These are phyloP conservation scores for Cinclus mexicanus DNA, from an alignment of 2,113 vertebrate genomes.

Conservation along the genomic window DNA sequence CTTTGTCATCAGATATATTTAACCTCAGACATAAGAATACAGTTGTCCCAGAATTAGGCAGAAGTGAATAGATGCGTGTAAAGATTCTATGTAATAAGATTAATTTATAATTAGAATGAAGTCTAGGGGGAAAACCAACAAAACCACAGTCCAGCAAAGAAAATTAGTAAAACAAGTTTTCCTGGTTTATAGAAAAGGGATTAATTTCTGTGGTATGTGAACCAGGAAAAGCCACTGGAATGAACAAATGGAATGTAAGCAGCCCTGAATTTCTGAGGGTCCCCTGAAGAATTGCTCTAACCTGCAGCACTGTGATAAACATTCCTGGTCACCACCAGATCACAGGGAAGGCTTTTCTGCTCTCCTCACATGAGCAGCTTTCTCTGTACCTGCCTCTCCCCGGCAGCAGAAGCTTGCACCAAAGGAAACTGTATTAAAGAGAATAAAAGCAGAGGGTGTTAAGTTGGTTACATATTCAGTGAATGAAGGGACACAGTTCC, in stretches of 20 bases:
- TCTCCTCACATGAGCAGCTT: not conserved
- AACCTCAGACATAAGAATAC: not conserved
- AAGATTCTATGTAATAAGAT: not conserved
- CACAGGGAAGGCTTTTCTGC: not conserved
- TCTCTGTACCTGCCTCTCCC: not conserved
- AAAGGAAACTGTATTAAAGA: not conserved
- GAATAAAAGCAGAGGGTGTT: conserved; percentile 23
- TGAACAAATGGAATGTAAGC: not conserved
- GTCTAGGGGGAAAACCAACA: too few species aligned
- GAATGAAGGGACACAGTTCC: not conserved
- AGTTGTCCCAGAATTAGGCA: not conserved
- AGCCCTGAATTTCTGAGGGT: not conserved
- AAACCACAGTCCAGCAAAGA: not conserved
- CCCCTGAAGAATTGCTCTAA: not conserved
- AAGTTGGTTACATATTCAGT: not conserved
- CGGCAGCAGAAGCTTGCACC: not conserved
- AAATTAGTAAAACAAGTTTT: not conserved
- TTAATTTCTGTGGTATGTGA: not conserved
- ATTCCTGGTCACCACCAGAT: not conserved
- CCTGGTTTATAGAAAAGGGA: not conserved
- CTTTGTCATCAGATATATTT: not conserved
- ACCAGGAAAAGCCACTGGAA: not conserved
- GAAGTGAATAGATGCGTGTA: not conserved
- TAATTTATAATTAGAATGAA: not conserved
- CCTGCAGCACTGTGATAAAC: not conserved